A percentile compares a stretch with the other conserved stretches of the same genome.
These are phyloP conservation scores for Melangyna quadrimaculata DNA, from an alignment of 2,888 invertebrate species.

Conservation along the genomic window DNA sequence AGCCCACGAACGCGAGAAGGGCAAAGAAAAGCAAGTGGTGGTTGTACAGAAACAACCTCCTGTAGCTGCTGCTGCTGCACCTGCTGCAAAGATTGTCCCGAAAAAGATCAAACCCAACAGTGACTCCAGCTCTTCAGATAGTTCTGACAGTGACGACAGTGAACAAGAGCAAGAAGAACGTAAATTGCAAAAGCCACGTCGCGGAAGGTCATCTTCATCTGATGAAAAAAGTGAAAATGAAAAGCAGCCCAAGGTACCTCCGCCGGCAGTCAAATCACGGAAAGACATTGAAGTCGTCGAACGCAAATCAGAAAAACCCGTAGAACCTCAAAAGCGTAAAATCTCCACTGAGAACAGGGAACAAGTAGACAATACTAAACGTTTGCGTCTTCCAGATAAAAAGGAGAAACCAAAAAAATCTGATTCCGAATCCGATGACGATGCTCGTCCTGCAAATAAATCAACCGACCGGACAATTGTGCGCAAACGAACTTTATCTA, in stretches of 20 bases:
- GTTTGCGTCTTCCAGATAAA: conserved; percentile 64
- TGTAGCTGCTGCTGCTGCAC: conserved; percentile 29
- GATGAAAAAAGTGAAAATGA: conserved; percentile 56
- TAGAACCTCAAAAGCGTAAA: conserved; percentile 69
- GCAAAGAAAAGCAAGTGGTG: conserved; percentile 63
- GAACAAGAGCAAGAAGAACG: conserved; percentile 75
- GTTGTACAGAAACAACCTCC: conserved; percentile 43
- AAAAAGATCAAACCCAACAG: conserved; percentile 76
- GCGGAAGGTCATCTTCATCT: conserved; percentile 50
- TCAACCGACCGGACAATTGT: conserved; percentile 44
- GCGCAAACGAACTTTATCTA: conserved; percentile 70
- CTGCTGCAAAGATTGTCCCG: conserved; percentile 25
- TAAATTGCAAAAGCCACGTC: conserved; percentile 50
- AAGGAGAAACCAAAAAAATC: conserved; percentile 64
- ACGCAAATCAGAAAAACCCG: conserved; percentile 62
- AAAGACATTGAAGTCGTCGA: conserved; percentile 62
- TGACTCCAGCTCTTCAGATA: conserved; percentile 81
- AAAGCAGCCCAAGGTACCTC: conserved; percentile 33
- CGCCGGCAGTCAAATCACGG: conserved; percentile 37
- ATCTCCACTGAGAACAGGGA: conserved; percentile 65
- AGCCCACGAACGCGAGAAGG: conserved; percentile 80
- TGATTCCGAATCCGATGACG: conserved; percentile 61
- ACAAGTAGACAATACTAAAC: conserved; percentile 57
- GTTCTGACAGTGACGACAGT: conserved; percentile 81
- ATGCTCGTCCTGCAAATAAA: conserved; percentile 31